Conservation (phyloP, 2,888 invertebrate species). For the Drosophila anomalata region DNA sequence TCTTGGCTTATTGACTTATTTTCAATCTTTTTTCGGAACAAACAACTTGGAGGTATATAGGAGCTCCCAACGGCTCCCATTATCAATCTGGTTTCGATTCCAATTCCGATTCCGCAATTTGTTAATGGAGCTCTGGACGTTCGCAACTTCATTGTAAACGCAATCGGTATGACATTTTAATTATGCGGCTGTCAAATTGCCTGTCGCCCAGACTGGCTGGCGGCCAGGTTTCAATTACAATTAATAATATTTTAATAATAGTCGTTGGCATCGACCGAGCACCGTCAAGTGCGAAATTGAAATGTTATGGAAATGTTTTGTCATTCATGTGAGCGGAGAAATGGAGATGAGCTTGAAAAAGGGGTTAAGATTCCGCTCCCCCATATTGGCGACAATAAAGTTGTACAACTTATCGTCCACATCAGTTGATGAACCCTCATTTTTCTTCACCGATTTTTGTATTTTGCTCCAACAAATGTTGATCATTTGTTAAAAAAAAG, state of each 20-base stretch:
- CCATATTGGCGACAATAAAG: conserved; percentile 4
- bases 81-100: conserved; percentile 29
- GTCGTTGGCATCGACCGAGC: conserved; percentile 57
- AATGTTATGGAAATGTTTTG: conserved; percentile 71
- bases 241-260: conserved; percentile 76
- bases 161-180: conserved; percentile 74
- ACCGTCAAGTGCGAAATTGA: conserved; percentile 60
- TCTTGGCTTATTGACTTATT: conserved; percentile 63
- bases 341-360: conserved; percentile 48
- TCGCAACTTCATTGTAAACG: conserved; percentile 48
- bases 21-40: conserved; percentile 8
- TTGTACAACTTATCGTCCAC: conserved; percentile 25
- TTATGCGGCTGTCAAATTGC: conserved; percentile 76
- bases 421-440: conserved; percentile 46
- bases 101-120: conserved; percentile 51
- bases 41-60: conserved; percentile 7
- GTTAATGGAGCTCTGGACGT: conserved; percentile 68
- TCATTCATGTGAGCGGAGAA: conserved; percentile 50
- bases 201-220: conserved; percentile 33
- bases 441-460: conserved; percentile 14
- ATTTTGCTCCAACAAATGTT: conserved; percentile 34
- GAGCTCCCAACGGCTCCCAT: conserved; percentile 13
- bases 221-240: conserved; percentile 65
- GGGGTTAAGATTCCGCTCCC: conserved; percentile 3
- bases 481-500: conserved; percentile 24